Base-by-base conservation (phyloP, 2,797 vertebrate genomes). In the Neosilurus mollespiculum region DNA sequence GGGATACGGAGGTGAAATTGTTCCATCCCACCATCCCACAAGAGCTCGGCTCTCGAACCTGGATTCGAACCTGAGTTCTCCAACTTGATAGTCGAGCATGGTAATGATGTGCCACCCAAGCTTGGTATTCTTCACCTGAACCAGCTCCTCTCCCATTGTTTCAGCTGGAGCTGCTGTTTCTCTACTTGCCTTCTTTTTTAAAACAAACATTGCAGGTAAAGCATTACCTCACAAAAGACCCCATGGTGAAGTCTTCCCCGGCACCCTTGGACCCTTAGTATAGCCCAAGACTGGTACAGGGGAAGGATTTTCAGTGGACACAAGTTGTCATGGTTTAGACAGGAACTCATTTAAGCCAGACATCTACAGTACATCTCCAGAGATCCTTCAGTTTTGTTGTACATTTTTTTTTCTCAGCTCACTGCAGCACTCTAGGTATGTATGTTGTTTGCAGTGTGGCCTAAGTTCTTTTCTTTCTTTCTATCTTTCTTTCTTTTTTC, bases 381-480 rank as follows among this genome's bases (percentile, higher is more conserved):
- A 24, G n/a, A 80, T 79, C 43, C 49, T 66, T 79, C 61, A 53
- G 43, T 66, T 30, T 43, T 49, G 22, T 26, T 65, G 61, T n/a
- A n/a, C n/a, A n/a, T n/a, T n/a, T n/a, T n/a, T n/a, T n/a, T 76
- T 58, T 76, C 53, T 65, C 22, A 65, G n/a, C 24, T 79, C 9
- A 49, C 37, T 51, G n/a, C 37, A 49, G 24, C 75, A 43, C 20
- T 7, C 20, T 2, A 62, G 34, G 11, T 58, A 62, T 58, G 4
- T 51, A 30, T 58, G 72, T 26, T 64, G 30, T n/a, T 62, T 22
- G 71, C 5, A 22, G 20, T 83, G 16, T 72, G 20, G 43, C 30
- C 64, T 16, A 54, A 83, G 69, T 83, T 82, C 61, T 78, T 51
- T 81, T n/a, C n/a, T n/a, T n/a, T n/a, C n/a, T n/a, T n/a, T n/a